Evolutionary conservation across 2,113 vertebrate species (phyloP), one percentile per base, ranked within the genome.

Genomic region (Halcyon malimbica): DNA sequence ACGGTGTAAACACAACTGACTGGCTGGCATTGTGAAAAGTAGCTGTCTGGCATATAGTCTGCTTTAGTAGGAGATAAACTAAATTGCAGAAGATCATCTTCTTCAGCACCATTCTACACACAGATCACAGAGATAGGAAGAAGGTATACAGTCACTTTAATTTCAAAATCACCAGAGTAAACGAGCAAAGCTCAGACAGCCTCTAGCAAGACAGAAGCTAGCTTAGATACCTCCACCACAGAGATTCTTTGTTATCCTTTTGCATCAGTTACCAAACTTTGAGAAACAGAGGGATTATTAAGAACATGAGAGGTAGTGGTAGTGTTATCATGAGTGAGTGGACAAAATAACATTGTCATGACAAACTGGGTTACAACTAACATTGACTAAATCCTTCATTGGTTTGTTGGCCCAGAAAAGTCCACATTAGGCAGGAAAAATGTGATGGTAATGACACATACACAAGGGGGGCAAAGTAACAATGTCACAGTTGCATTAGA

Each of bases 31-130:
- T 65, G 78, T 76, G 87, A 70, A 83, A 90, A 91, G 78, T 8
- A 81, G 78, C 87, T 94, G 85, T 67, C 25, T 88, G 59, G 71
- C 16, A 24, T 26, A 67, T 9, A 53, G 67, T 37, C 78, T 77
- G 33, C 82, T 83, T 71, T 60, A 90, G 51, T 13, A 81, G 53
- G 51, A 81, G 75, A 93, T 84, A 92, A 95, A 94, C 70, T 78
- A 78, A 92, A 86, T 81, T 94, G 77, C 50, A 57, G 70, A 73
- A 51, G n/a, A 92, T 85, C 77, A 50, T 81, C 60, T 50, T 65
- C 84, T 67, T 87, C 60, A 9, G 54, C 70, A 64, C 28, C 41
- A 54, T 80, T 39, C 25, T 68, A 53, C 74, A 73, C 46, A 57
- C 7, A 81, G 57, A 90, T 93, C 76, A 89, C 18, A 73, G 83